A percentile compares a stretch with the other conserved stretches of the same genome.
phyloP scores from a whole-genome alignment of 2,113 vertebrate species.

The Blennius ocellaris region DNA sequence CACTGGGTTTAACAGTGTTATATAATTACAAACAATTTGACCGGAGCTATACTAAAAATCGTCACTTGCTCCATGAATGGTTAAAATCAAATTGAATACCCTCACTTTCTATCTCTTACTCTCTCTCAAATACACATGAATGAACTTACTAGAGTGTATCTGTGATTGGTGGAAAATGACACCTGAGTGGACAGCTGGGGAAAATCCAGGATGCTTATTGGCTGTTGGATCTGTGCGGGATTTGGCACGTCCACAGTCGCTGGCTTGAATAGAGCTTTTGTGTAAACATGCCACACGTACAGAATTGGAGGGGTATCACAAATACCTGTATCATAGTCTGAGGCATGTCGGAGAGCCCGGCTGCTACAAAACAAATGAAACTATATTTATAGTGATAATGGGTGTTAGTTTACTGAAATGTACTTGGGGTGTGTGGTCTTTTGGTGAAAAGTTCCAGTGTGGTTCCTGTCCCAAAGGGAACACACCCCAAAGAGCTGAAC shows the following conservation, averaged over 20 bases:
- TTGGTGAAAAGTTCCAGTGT: too few relatives aligned
- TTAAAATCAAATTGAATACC: too few relatives aligned
- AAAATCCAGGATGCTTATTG: slow-evolving; percentile 54
- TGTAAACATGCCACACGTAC: slow-evolving; percentile 54
- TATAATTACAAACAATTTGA: too few relatives aligned
- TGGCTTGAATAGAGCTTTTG: slow-evolving; percentile 62
- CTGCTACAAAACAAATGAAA: too few relatives aligned
- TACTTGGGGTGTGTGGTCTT: too few relatives aligned
- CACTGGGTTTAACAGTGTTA: too few relatives aligned
- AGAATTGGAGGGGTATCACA: neutral
- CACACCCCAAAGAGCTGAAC: too few relatives aligned
- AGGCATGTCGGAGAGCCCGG: neutral
- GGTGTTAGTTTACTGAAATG: too few relatives aligned
- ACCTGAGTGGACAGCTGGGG: slow-evolving; percentile 62
- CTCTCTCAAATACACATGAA: slow-evolving; percentile 15
- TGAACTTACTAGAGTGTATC: neutral
- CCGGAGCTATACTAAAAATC: too few relatives aligned
- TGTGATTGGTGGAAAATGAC: slow-evolving; percentile 65
- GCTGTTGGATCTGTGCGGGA: slow-evolving; percentile 52
- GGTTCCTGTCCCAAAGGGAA: too few relatives aligned
- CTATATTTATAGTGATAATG: too few relatives aligned
- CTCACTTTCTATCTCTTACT: neutral
- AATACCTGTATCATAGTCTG: slow-evolving; percentile 5
- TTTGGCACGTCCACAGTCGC: slow-evolving; percentile 24
- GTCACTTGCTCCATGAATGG: too few relatives aligned